Percentiles rank a stretch among this genome's conserved stretches.
These are phyloP conservation scores for Bradypodion ventrale DNA, from an alignment of 2,797 vertebrate genomes.

Conservation along the genomic window DNA sequence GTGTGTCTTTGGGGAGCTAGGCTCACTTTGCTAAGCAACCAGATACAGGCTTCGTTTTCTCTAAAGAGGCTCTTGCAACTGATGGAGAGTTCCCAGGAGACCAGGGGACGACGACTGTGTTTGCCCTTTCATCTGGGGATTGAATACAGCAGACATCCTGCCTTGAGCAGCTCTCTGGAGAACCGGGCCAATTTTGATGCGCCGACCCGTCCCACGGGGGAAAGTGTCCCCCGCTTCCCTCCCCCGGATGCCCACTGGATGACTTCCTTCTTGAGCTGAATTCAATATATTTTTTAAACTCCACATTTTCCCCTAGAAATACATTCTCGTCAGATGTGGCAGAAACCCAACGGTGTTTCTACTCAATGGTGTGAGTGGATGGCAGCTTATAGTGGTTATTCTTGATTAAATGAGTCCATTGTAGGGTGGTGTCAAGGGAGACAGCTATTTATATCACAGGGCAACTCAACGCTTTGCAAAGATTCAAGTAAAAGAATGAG, in stretches of 20 bases:
- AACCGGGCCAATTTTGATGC: neutral
- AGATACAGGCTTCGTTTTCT: neutral
- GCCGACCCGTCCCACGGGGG: neutral
- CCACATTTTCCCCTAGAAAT: neutral
- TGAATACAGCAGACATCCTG: neutral
- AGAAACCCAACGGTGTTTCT: too few species aligned
- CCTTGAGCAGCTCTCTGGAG: constrained; percentile 1
- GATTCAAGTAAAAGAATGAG: too few species aligned
- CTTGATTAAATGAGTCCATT: neutral
- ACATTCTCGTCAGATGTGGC: too few species aligned
- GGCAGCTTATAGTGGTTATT: neutral
- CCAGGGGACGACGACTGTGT: neutral
- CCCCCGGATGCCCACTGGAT: too few species aligned
- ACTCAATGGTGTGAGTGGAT: neutral
- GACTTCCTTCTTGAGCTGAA: neutral
- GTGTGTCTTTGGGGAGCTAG: constrained; percentile 9
- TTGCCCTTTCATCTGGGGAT: constrained; percentile 15
- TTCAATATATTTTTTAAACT: too few species aligned
- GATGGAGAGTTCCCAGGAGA: neutral
- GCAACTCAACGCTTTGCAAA: too few species aligned
- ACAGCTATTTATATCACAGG: too few species aligned
- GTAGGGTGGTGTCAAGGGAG: too few species aligned
- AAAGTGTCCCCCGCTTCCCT: neutral
- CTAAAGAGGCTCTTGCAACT: neutral
- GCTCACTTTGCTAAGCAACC: constrained; percentile 25